phyloP scores from a whole-genome alignment of 2,888 invertebrate species.

The Tolmerus cingulatus region DNA sequence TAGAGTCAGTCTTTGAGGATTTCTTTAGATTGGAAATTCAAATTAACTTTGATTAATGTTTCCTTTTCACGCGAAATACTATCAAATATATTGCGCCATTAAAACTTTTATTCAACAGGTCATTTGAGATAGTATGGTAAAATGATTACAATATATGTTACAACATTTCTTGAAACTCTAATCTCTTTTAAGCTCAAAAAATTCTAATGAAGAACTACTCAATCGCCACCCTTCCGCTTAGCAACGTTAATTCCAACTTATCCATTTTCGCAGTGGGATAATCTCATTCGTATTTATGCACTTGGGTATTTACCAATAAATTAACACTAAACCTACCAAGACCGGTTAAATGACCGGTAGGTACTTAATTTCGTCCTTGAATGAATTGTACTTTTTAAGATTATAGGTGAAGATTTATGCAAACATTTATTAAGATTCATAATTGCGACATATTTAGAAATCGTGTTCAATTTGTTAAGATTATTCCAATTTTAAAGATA shows the following conservation, averaged over 20 bases:
- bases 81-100: background rate
- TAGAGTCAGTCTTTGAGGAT: background rate
- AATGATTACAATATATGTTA: background rate
- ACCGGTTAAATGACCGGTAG: no score
- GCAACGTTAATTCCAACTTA: background rate
- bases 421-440: no score
- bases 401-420: no score
- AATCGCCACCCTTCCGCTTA: background rate
- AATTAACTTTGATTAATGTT: background rate
- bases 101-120: no score
- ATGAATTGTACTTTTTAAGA: no score
- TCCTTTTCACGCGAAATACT: background rate
- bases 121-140: no score
- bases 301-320: background rate
- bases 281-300: background rate
- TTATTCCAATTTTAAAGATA: no score
- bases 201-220: background rate
- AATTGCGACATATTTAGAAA: no score
- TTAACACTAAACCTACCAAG: no score
- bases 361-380: no score
- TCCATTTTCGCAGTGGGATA: background rate
- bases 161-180: background rate
- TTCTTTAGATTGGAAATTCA: background rate
- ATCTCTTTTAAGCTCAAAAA: background rate
- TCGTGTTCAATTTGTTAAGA: no score